Evolutionary conservation across 2,113 vertebrate genomes (phyloP).

Genomic region (Rhinopomastus cyanomelas): DNA sequence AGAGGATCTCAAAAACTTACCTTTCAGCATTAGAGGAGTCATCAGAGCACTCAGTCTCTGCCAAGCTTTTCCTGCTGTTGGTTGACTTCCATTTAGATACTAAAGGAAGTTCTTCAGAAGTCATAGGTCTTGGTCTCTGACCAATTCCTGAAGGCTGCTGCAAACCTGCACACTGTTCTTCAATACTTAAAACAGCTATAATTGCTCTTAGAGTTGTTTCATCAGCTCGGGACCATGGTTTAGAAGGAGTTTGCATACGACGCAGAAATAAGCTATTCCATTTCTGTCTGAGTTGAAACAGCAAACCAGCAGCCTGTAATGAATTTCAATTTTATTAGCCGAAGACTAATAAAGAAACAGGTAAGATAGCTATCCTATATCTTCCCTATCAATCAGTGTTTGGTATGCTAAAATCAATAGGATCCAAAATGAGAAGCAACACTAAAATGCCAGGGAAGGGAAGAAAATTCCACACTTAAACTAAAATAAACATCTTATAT

Average conservation of each 20-base stretch:
- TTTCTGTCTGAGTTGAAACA: slow-evolving; percentile 89
- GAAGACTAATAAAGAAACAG: not conserved
- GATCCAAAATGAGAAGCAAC: not conserved
- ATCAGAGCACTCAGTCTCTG: slow-evolving; percentile 71
- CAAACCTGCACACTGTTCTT: slow-evolving; percentile 86
- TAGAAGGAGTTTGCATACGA: slow-evolving; percentile 86
- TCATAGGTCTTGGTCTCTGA: slow-evolving; percentile 86
- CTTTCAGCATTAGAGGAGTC: slow-evolving; percentile 72
- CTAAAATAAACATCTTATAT: not conserved
- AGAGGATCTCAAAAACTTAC: slow-evolving; percentile 60
- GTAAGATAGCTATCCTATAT: rapidly evolving
- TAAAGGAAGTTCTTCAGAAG: slow-evolving; percentile 77
- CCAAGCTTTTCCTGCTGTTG: slow-evolving; percentile 69
- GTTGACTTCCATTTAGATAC: slow-evolving; percentile 70
- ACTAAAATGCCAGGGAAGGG: rapidly evolving
- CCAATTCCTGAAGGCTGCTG: slow-evolving; percentile 94
- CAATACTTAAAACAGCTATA: slow-evolving; percentile 82
- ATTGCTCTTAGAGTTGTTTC: slow-evolving; percentile 84
- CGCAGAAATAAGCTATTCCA: slow-evolving; percentile 91
- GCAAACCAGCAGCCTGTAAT: slow-evolving; percentile 82
- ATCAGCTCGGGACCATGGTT: slow-evolving; percentile 86
- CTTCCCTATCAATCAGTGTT: not conserved
- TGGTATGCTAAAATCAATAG: not conserved
- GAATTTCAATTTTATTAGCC: slow-evolving; percentile 34
- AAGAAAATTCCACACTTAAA: not conserved